Conservation (phyloP, 2,113 vertebrate species). For the Strigops habroptila region DNA sequence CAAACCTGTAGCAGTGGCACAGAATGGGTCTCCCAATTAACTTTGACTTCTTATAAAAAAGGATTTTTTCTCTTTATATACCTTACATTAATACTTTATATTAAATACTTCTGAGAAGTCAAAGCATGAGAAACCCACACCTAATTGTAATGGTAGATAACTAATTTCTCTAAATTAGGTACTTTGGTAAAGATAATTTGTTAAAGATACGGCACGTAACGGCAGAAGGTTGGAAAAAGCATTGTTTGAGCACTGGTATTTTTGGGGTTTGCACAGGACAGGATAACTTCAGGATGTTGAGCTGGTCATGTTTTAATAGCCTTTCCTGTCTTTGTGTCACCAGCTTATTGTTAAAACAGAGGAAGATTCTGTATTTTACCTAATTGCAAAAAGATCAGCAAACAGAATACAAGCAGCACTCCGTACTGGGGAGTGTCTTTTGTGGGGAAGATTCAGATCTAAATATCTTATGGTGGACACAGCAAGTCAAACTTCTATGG, state of each 20-base stretch:
- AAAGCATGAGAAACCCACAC: neutral
- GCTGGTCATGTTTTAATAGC: neutral
- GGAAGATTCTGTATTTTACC: neutral
- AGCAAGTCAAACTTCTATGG: neutral
- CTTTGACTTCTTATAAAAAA: neutral
- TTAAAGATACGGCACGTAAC: neutral
- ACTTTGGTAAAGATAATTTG: neutral
- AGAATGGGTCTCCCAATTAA: neutral
- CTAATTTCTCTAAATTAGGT: neutral
- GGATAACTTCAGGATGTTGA: constrained; percentile 35
- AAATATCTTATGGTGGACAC: neutral
- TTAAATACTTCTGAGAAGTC: neutral
- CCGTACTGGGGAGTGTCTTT: neutral
- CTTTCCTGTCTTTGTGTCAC: constrained; percentile 59
- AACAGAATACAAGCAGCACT: neutral
- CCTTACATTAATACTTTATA: neutral
- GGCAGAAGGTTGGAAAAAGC: neutral
- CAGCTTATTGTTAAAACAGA: constrained; percentile 23
- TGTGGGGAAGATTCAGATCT: neutral
- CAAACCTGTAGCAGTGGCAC: neutral
- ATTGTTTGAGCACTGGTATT: neutral
- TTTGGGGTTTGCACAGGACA: neutral
- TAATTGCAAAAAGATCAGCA: neutral
- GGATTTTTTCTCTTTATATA: neutral
- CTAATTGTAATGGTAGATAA: neutral